Base-by-base conservation (phyloP, 2,888 invertebrate species). In the Bedellia somnulentella region DNA sequence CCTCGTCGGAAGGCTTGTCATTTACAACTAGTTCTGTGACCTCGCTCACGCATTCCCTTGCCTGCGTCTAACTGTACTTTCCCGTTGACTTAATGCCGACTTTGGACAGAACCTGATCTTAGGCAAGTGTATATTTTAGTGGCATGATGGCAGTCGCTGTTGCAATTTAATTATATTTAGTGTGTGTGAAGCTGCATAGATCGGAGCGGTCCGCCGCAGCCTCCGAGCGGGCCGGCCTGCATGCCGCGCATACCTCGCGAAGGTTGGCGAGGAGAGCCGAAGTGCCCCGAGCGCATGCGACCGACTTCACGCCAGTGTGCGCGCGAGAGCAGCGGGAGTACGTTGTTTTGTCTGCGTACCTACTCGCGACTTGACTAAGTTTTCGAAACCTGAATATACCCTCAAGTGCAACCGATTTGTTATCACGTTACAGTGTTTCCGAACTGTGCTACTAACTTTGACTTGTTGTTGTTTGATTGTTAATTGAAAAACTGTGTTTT, bases 21-120 rank as follows among this genome's bases (percentile, higher is more conserved):
- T 67, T 67, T 63, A 71, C 71, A 67, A 75, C 71, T 73, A 75
- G 75, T 71, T 75, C 70, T 61, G 73, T 75, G 75, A 75, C 75
- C 75, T 75, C 75, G 75, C 75, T 70, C 67, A 75, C 73, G 68
- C 75, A 73, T 75, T 71, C 75, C 71, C 70, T 66, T 68, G 75
- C 68, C 57, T 73, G 75, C 70, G 70, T 57, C 71, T 75, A 75
- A 75, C 75, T 68, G 75, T 75, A 73, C 71, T 70, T 75, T 75
- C 68, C 70, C 67, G 75, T 71, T 71, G 71, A 70, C 59, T 73
- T 71, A 64, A 71, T 68, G 53, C 62, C 48, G 61, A 70, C 67
- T 73, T 75, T 75, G 64, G 71, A 62, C 58, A 63, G 52, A 73
- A 73, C 75, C 63, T 71, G 73, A 68, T 73, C 67, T 66, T 60